These are phyloP conservation scores for Buceros bicornis DNA, from an alignment of 2,797 vertebrate genomes.

Conservation along the genomic window DNA sequence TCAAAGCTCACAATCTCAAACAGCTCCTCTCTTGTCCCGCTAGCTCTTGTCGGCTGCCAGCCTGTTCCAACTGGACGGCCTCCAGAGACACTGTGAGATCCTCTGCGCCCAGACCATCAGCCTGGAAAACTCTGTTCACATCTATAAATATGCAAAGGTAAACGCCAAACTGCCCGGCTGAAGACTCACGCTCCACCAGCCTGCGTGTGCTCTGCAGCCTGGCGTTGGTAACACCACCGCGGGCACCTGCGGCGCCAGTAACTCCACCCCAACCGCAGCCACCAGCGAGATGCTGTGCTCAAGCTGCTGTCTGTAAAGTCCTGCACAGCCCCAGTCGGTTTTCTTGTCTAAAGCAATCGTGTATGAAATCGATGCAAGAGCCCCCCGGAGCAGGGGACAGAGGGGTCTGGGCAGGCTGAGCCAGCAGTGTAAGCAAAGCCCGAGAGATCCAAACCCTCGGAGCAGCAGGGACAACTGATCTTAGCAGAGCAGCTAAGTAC, in stretches of 20 bases:
- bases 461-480: background rate
- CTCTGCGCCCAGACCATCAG: slow-evolving; percentile 90
- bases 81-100: slow-evolving; percentile 95
- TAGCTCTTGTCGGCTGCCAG: slow-evolving; percentile 92
- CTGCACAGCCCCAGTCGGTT: background rate
- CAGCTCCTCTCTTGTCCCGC: background rate
- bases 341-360: background rate
- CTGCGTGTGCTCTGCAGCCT: too few relatives aligned
- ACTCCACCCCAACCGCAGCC: background rate
- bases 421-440: background rate
- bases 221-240: too few relatives aligned
- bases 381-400: background rate
- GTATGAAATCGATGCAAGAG: background rate
- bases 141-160: slow-evolving; percentile 97
- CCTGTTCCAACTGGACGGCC: slow-evolving; percentile 90
- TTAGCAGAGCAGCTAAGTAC: background rate
- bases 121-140: slow-evolving; percentile 89
- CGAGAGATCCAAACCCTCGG: background rate
- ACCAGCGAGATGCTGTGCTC: background rate
- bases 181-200: too few relatives aligned
- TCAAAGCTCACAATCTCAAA: background rate
- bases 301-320: background rate
- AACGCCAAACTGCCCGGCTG: background rate
- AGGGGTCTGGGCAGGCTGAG: background rate
- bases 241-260: background rate